Conservation (phyloP, 2,888 invertebrate genomes). For the Mantis religiosa region DNA sequence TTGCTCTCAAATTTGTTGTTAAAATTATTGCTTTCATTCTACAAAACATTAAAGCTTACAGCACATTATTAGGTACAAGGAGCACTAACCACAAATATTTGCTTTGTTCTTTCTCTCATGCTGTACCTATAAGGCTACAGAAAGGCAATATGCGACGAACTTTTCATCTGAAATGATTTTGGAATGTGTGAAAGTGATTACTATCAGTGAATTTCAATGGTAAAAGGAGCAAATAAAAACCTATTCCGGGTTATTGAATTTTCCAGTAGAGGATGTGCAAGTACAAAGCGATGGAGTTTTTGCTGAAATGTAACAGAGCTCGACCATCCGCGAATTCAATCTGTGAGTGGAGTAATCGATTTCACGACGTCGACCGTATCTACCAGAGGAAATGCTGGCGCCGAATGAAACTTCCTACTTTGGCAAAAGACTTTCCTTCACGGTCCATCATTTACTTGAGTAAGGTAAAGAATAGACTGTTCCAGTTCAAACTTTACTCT, state of each 20-base stretch:
- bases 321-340: neutral
- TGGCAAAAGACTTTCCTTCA: neutral
- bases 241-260: neutral
- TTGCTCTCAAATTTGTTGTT: too few relatives aligned
- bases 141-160: too few relatives aligned
- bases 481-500: neutral
- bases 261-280: neutral
- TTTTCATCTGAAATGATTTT: too few relatives aligned
- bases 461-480: neutral
- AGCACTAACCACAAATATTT: too few relatives aligned
- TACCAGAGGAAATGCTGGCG: neutral
- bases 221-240: neutral
- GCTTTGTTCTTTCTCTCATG: too few relatives aligned
- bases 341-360: neutral
- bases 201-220: too few relatives aligned
- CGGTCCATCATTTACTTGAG: neutral
- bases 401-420: neutral
- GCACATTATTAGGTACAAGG: too few relatives aligned
- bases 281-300: neutral
- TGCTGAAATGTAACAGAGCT: neutral
- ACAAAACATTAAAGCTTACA: too few relatives aligned
- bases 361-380: neutral
- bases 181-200: too few relatives aligned
- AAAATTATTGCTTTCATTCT: too few relatives aligned
- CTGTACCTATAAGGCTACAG: too few relatives aligned